phyloP scores from a whole-genome alignment of 1,140 invertebrate genomes.

The Drosophila serrata region DNA sequence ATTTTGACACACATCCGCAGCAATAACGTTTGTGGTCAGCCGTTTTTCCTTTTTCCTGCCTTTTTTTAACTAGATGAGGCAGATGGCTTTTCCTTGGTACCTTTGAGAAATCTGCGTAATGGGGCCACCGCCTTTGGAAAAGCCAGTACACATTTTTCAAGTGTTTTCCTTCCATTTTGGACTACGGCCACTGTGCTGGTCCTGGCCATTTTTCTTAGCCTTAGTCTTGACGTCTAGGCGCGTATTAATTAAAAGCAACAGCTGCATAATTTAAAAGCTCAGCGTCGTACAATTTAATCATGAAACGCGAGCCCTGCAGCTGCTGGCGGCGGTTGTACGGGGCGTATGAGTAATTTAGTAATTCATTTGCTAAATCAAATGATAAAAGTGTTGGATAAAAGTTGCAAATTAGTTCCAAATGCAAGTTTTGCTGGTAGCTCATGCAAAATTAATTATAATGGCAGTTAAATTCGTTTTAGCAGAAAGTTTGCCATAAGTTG shows the following conservation, averaged over 20 bases:
- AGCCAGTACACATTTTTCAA: slow-evolving; percentile 53
- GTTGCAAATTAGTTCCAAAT: slow-evolving; percentile 37
- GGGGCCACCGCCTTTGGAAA: slow-evolving; percentile 11
- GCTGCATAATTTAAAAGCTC: slow-evolving; percentile 39
- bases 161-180: slow-evolving; percentile 40
- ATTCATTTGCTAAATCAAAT: slow-evolving; percentile 52
- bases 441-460: slow-evolving; percentile 61
- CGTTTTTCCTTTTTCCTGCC: neutral
- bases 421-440: slow-evolving; percentile 20
- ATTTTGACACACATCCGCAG: slow-evolving; percentile 19
- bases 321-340: slow-evolving; percentile 10
- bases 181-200: slow-evolving; percentile 1
- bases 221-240: slow-evolving; percentile 41
- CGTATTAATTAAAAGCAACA: slow-evolving; percentile 75
- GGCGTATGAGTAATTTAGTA: slow-evolving; percentile 64
- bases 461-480: neutral
- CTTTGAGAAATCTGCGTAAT: slow-evolving; percentile 75
- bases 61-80: neutral
- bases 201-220: slow-evolving; percentile 58
- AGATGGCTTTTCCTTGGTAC: slow-evolving; percentile 16
- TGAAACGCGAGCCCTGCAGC: slow-evolving; percentile 20
- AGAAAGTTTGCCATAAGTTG: slow-evolving; percentile 18
- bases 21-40: slow-evolving; percentile 34
- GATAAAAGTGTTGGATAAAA: slow-evolving; percentile 35
- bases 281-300: slow-evolving; percentile 68